Percentiles rank a stretch among this genome's conserved stretches.
phyloP scores from a whole-genome alignment of 1,140 invertebrate genomes.

The Nephila pilipes region DNA sequence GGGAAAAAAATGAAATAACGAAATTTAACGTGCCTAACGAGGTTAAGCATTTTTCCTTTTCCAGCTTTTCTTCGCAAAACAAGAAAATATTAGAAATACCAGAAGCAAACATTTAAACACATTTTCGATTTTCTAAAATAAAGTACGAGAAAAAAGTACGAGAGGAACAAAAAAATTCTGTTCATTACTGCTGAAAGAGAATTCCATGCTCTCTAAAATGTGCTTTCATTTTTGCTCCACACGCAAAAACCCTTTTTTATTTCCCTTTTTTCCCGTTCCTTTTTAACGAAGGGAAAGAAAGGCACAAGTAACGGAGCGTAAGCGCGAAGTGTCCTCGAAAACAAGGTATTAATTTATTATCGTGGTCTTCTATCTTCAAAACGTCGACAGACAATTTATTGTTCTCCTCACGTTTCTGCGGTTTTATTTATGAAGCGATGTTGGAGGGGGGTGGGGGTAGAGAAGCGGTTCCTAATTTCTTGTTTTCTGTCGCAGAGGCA shows the following conservation, averaged over 20 bases:
- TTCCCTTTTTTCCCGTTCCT: slow-evolving; percentile 15
- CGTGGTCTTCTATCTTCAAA: slow-evolving; percentile 75
- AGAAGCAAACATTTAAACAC: slow-evolving; percentile 56
- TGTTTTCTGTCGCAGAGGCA: slow-evolving; percentile 72
- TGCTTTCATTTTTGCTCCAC: slow-evolving; percentile 72
- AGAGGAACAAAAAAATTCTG: slow-evolving; percentile 1
- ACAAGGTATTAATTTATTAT: slow-evolving; percentile 77
- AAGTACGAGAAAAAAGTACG: background rate
- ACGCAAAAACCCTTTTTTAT: slow-evolving; percentile 60
- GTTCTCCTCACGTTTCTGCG: slow-evolving; percentile 72
- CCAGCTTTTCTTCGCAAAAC: background rate
- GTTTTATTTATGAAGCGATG: slow-evolving; percentile 74
- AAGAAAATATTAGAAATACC: slow-evolving; percentile 39
- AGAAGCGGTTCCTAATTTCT: slow-evolving; percentile 72
- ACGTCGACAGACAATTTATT: slow-evolving; percentile 76
- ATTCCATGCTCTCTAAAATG: slow-evolving; percentile 55
- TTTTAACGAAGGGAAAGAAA: slow-evolving; percentile 57
- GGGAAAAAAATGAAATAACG: background rate
- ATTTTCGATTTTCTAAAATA: slow-evolving; percentile 70
- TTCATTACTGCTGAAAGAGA: slow-evolving; percentile 64
- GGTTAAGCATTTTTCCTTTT: slow-evolving; percentile 19
- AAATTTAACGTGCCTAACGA: slow-evolving; percentile 37
- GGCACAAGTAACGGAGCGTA: slow-evolving; percentile 68
- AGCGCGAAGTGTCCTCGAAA: slow-evolving; percentile 75
- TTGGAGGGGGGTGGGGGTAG: background rate